Evolutionary conservation across 2,888 invertebrate species (phyloP).

Genomic region (Clistopyga incitator): DNA sequence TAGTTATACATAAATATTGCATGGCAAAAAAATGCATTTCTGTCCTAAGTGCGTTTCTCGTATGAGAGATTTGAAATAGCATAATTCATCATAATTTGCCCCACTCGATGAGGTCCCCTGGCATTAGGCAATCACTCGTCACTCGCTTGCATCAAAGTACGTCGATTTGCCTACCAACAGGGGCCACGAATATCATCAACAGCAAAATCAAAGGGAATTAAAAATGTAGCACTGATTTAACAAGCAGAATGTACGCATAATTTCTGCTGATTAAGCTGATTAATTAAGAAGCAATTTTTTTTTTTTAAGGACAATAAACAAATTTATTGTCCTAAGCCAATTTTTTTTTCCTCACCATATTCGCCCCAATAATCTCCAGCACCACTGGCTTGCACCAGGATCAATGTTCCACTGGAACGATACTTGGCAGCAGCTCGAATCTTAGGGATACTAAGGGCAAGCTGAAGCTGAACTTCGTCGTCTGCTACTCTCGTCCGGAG

Average conservation of each 20-base stretch:
- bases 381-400: constrained; percentile 92
- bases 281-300: too few species aligned
- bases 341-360: constrained; percentile 87
- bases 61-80: neutral
- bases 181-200: neutral
- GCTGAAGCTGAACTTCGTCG: constrained; percentile 92
- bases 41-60: neutral
- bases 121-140: neutral
- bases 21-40: too few species aligned
- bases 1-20: too few species aligned
- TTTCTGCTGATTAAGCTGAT: too few species aligned
- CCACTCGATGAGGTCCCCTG: neutral
- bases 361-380: constrained; percentile 96
- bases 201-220: too few species aligned
- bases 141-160: neutral
- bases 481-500: constrained; percentile 87
- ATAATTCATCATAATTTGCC: neutral
- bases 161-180: constrained; percentile 3
- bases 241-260: too few species aligned
- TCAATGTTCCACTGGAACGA: constrained; percentile 91
- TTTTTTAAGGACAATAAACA: too few species aligned
- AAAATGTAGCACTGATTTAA: too few species aligned
- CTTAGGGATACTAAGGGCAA: constrained; percentile 92
- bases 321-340: too few species aligned
- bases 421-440: constrained; percentile 92